These are phyloP conservation scores for Pitangus sulphuratus DNA, from an alignment of 2,797 vertebrate species.

Conservation along the genomic window DNA sequence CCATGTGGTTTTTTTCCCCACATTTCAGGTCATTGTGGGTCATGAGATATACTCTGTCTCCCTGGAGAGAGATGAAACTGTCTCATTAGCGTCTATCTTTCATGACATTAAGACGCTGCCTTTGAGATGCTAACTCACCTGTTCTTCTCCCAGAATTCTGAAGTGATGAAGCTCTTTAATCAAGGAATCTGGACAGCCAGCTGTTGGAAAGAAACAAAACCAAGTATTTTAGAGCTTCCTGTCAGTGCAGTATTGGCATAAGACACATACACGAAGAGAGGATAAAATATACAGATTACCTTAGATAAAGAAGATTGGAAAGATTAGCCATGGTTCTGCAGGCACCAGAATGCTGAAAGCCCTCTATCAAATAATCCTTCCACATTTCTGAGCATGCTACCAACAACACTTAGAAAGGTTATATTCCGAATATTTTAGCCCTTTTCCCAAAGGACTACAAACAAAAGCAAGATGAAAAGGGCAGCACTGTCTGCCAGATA, in stretches of 20 bases:
- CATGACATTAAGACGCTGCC: not conserved
- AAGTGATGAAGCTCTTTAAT: conserved; percentile 94
- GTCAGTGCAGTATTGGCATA: not conserved
- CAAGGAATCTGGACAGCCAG: conserved; percentile 87
- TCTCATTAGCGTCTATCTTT: conserved; percentile 73
- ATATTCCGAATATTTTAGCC: conserved; percentile 21
- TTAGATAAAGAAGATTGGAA: conserved; percentile 61
- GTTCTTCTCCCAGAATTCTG: conserved; percentile 87
- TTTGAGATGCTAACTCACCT: conserved; percentile 81
- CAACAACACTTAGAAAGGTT: conserved; percentile 49
- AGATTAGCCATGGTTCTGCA: conserved; percentile 31
- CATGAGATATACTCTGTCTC: conserved; percentile 51
- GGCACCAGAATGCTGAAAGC: conserved; percentile 18
- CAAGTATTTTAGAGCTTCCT: conserved; percentile 19
- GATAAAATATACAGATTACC: conserved; percentile 46
- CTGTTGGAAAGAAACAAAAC: conserved; percentile 76
- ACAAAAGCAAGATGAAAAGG: conserved; percentile 56
- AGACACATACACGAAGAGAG: conserved; percentile 1
- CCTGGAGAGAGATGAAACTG: conserved; percentile 33
- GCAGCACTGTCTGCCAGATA: conserved; percentile 39
- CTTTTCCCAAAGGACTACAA: conserved; percentile 43
- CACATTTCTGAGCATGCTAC: conserved; percentile 22
- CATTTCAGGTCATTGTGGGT: conserved; percentile 39
- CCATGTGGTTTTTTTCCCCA: not conserved
- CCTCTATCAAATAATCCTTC: conserved; percentile 40